Conservation (phyloP, 1,140 invertebrate species). For the Solenopsis invicta region DNA sequence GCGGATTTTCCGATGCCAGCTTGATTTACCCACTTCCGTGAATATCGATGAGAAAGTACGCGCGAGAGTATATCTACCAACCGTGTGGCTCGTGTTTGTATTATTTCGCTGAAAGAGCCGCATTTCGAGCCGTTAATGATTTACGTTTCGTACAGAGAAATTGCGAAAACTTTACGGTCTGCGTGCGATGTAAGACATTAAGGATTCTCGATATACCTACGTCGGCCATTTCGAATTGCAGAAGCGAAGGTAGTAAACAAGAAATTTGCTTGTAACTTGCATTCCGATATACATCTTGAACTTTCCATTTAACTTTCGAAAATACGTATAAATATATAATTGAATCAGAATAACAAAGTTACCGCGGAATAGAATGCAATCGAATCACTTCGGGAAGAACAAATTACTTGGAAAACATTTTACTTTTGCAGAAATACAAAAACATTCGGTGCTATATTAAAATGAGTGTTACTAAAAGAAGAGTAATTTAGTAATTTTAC, state of each 20-base stretch:
- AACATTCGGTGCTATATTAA: neutral
- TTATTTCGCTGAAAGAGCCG: constrained; percentile 52
- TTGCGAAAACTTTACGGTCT: constrained; percentile 42
- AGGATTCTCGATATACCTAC: constrained; percentile 23
- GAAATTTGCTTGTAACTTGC: constrained; percentile 30
- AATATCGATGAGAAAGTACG: constrained; percentile 50
- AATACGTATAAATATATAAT: constrained; percentile 11
- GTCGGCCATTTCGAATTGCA: constrained; percentile 47
- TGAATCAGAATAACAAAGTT: constrained; percentile 17
- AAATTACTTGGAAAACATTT: neutral
- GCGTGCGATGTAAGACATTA: constrained; percentile 30
- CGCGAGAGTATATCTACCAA: constrained; percentile 34
- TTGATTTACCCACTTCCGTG: constrained; percentile 61
- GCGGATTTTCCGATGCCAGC: constrained; percentile 57
- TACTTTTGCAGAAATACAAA: neutral
- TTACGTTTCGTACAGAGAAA: constrained; percentile 48
- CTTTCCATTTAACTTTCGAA: constrained; percentile 18
- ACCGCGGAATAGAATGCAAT: neutral
- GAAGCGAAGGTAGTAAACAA: constrained; percentile 7
- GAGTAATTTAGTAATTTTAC: neutral
- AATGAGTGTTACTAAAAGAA: neutral
- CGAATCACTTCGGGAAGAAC: neutral
- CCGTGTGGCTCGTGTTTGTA: constrained; percentile 20
- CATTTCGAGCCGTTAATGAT: constrained; percentile 57
- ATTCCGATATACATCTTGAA: neutral